Evolutionary conservation across 2,888 invertebrate genomes (phyloP).

Genomic region (Molanna angustata): DNA sequence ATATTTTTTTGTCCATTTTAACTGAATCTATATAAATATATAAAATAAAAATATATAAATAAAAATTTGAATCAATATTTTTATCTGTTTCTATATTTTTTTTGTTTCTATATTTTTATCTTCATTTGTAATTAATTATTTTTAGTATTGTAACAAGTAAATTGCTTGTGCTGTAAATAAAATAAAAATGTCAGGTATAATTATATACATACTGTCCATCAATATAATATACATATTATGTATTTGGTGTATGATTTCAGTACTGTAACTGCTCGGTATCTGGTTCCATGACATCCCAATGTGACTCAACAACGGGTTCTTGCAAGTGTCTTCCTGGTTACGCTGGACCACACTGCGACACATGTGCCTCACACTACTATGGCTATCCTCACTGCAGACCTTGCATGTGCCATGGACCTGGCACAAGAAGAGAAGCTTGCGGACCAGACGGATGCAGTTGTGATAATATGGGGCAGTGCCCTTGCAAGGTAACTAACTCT

Average conservation of each 20-base stretch:
- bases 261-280: slow-evolving; percentile 30
- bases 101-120: too few relatives aligned
- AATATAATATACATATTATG: neutral
- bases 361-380: slow-evolving; percentile 82
- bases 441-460: slow-evolving; percentile 64
- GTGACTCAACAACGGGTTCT: slow-evolving; percentile 63
- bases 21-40: too few relatives aligned
- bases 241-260: too few relatives aligned
- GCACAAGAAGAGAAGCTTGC: slow-evolving; percentile 57
- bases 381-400: slow-evolving; percentile 84
- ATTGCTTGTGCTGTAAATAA: too few relatives aligned
- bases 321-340: slow-evolving; percentile 77
- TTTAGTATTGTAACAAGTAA: too few relatives aligned
- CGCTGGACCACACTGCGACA: slow-evolving; percentile 73
- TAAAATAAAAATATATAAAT: too few relatives aligned
- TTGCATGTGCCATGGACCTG: slow-evolving; percentile 79
- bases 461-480: slow-evolving; percentile 74
- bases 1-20: too few relatives aligned
- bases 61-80: too few relatives aligned
- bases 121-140: too few relatives aligned
- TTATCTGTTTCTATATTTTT: too few relatives aligned
- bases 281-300: slow-evolving; percentile 45
- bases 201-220: too few relatives aligned
- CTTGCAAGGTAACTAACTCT: slow-evolving; percentile 94
- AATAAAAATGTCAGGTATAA: too few relatives aligned